Evolutionary conservation across 2,797 vertebrate species (phyloP), one percentile per base, ranked within the genome.

Genomic region (Lepilemur septentrionalis): DNA sequence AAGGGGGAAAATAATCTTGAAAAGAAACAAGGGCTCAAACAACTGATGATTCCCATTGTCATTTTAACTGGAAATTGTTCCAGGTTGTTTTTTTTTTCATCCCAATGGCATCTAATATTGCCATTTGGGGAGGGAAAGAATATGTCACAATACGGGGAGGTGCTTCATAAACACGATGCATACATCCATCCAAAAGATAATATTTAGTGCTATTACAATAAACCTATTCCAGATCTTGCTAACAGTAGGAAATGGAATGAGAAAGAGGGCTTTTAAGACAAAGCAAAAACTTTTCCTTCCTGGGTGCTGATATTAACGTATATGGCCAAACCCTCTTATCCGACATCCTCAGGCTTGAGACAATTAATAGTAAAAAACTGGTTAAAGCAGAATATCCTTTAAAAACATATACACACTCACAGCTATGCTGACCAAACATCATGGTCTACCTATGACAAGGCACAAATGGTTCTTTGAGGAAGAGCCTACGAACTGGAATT

Each of bases 61-160:
- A 92, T 87, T 94, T 97, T 41, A 7, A 80, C n/a, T 75, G 32
- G 81, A 89, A 52, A 95, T 50, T 96, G 30, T 67, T 97, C 52
- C 78, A 89, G 20, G 30, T 97, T 63, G 18, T 28, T 67, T 92
- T 25, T 63, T 63, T 95, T 92, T 92, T 73, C 87, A 86, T 25
- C 72, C 73, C 92, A 78, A 94, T 89, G 95, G 96, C 0, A 12
- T n/a, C 57, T 82, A 67, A 73, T 59, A 67, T 59, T 87, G 4
- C n/a, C 79, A 73, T 94, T 96, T 35, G 73, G 89, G 70, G 97
- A 96, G 48, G 61, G 5, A 82, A 0, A 52, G 86, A 92, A 30
- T 57, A 94, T 15, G 20, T 90, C 76, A 80, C 78, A 85, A 61
- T 23, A 57, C 78, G 72, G 48, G 50, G 7, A 69, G 67, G 48